Percentiles rank a stretch among this genome's conserved stretches.
phyloP scores from a whole-genome alignment of 1,140 invertebrate genomes.

The Sycobia sp. region DNA sequence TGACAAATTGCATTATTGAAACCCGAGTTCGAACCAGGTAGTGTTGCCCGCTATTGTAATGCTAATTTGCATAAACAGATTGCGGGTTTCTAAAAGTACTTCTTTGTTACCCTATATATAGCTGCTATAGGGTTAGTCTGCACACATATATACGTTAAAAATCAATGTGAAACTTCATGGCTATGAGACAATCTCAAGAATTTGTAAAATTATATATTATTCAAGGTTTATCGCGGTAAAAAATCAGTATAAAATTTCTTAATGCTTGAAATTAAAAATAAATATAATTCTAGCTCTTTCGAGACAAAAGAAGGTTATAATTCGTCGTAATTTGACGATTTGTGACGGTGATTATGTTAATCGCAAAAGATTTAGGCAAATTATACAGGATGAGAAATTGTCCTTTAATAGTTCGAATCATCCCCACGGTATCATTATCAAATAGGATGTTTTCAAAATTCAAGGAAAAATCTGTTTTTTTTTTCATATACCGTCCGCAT shows the following conservation, averaged over 20 bases:
- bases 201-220: no score
- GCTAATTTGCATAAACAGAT: slow-evolving; percentile 24
- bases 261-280: slow-evolving; percentile 1
- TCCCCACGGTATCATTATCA: slow-evolving; percentile 12
- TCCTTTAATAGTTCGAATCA: slow-evolving; percentile 27
- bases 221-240: no score
- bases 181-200: no score
- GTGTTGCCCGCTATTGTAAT: slow-evolving; percentile 3
- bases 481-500: neutral
- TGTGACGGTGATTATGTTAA: slow-evolving; percentile 18
- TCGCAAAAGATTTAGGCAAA: slow-evolving; percentile 17
- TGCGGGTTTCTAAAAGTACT: no score
- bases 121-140: no score
- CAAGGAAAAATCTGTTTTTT: neutral
- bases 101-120: no score
- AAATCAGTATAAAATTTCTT: neutral
- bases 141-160: no score
- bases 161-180: no score
- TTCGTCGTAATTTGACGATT: slow-evolving; percentile 21
- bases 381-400: slow-evolving; percentile 27
- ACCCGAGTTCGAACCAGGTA: neutral
- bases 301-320: slow-evolving; percentile 2
- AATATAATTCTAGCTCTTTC: slow-evolving; percentile 3
- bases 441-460: slow-evolving; percentile 13
- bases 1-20: slow-evolving; percentile 3